Conservation (phyloP, 2,888 invertebrate species). For the Synergus japonicus region DNA sequence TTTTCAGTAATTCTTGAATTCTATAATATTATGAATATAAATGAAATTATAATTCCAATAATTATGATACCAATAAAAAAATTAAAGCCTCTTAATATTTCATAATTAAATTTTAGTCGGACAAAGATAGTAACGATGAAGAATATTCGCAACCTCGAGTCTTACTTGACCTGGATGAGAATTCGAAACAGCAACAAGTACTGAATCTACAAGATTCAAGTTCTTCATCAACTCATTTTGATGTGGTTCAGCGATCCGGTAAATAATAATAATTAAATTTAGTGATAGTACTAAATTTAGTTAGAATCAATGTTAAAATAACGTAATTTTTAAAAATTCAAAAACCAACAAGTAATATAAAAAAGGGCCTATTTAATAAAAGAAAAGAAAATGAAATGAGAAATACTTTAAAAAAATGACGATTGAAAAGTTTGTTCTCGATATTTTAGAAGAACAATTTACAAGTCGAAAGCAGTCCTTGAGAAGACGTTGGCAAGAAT, state of each 20-base stretch:
- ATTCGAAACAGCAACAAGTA: conserved; percentile 69
- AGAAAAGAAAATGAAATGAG: background rate
- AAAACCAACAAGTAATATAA: background rate
- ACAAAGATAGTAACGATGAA: conserved; percentile 71
- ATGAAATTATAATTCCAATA: too few species aligned
- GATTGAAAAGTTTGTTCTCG: background rate
- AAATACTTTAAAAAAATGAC: background rate
- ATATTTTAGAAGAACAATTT: conserved; percentile 22
- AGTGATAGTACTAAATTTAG: background rate
- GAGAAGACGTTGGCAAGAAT: conserved; percentile 68
- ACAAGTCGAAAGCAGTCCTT: conserved; percentile 61
- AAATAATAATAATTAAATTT: background rate
- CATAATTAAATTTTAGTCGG: conserved; percentile 61
- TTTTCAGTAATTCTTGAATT: too few species aligned
- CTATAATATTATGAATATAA: too few species aligned
- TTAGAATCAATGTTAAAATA: too few species aligned
- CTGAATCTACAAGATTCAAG: conserved; percentile 47
- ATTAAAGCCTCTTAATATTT: background rate
- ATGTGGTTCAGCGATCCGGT: conserved; percentile 44
- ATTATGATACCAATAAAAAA: too few species aligned
- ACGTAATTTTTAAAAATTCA: too few species aligned
- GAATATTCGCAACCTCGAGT: conserved; percentile 69
- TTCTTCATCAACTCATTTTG: conserved; percentile 46
- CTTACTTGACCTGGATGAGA: conserved; percentile 74
- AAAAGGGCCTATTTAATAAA: background rate